phyloP scores from a whole-genome alignment of 1,140 invertebrate genomes.

The Campoletis sonorensis region DNA sequence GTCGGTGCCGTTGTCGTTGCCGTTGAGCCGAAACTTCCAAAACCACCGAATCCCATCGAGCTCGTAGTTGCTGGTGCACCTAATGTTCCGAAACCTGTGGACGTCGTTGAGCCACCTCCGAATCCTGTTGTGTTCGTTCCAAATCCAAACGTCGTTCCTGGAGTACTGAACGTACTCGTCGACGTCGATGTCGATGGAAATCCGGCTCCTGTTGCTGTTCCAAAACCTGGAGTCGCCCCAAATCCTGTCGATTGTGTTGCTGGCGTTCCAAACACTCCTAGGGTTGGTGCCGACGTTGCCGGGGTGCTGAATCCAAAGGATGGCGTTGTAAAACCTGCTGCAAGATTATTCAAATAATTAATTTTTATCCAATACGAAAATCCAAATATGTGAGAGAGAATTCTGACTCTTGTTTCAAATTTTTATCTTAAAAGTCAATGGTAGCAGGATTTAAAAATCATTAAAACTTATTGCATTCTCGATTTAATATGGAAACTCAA shows the following conservation, averaged over 20 bases:
- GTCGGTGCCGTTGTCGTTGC: conserved; percentile 70
- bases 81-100: conserved; percentile 73
- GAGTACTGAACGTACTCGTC: conserved; percentile 58
- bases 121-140: conserved; percentile 60
- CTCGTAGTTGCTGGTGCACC: conserved; percentile 68
- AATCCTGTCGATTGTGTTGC: conserved; percentile 69
- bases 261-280: conserved; percentile 68
- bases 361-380: no score
- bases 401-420: no score
- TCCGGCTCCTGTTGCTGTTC: conserved; percentile 69
- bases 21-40: conserved; percentile 70
- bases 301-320: conserved; percentile 70
- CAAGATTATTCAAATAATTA: conserved; percentile 11
- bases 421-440: no score
- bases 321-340: conserved; percentile 65
- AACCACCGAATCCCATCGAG: conserved; percentile 67
- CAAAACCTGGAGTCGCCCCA: conserved; percentile 74
- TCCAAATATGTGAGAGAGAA: no score
- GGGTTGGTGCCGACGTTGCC: conserved; percentile 61
- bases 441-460: no score
- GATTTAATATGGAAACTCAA: background rate
- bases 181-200: conserved; percentile 65
- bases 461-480: background rate
- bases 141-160: conserved; percentile 70
- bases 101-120: conserved; percentile 57